phyloP scores from a whole-genome alignment of 2,113 vertebrate genomes.

The Oryctolagus cuniculus region mOryCun1.1 NC_091432.1:196527001-196527500 shows the following conservation, averaged over 20 bases:
- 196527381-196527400: slow-evolving; percentile 4
- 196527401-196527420: neutral
- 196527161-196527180: neutral
- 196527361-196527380: neutral
- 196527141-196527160: neutral
- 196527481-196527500: neutral
- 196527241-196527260: neutral
- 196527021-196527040: neutral
- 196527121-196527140: neutral
- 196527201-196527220: neutral
- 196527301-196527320: neutral
- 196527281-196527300: neutral
- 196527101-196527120: neutral
- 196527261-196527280: slow-evolving; percentile 12
- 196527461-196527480: neutral
- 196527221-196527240: neutral
- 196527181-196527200: neutral
- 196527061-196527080: neutral
- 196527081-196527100: neutral
- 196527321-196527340: neutral
- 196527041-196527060: neutral
- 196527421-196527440: neutral
- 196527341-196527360: neutral
- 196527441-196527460: neutral
- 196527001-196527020: neutral